Evolutionary conservation across 2,888 invertebrate genomes (phyloP).

Genomic region (Stenchaetothrips biformis): DNA sequence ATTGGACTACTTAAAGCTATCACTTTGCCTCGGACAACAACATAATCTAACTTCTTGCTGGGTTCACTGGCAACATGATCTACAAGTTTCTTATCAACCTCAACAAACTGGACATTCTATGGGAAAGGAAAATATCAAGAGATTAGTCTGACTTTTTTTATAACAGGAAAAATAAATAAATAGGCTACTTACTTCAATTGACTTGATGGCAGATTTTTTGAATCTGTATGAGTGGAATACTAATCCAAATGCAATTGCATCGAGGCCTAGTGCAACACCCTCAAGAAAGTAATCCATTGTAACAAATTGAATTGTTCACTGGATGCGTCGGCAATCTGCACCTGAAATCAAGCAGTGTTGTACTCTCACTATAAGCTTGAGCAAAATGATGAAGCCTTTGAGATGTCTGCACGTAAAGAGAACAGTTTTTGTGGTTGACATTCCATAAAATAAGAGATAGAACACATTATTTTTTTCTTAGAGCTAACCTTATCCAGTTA

Average conservation of each 20-base stretch:
- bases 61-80: constrained; percentile 58
- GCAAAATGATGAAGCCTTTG: background rate
- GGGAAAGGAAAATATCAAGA: constrained; percentile 9
- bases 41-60: constrained; percentile 64
- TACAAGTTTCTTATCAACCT: constrained; percentile 58
- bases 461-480: background rate
- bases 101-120: constrained; percentile 64
- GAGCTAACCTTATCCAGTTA: background rate
- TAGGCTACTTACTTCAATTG: constrained; percentile 58
- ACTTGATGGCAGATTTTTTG: constrained; percentile 65
- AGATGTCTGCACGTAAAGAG: no score
- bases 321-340: no score
- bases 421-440: no score
- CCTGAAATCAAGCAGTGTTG: no score
- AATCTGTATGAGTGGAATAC: constrained; percentile 70
- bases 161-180: constrained; percentile 37
- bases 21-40: constrained; percentile 69
- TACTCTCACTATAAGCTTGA: background rate
- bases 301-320: constrained; percentile 28
- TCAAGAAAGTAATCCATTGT: constrained; percentile 74
- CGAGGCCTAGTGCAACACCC: constrained; percentile 67
- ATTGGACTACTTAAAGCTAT: constrained; percentile 71
- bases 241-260: constrained; percentile 66
- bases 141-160: constrained; percentile 14
- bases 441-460: background rate